phyloP scores from a whole-genome alignment of 2,113 vertebrate genomes.

The Mirounga angustirostris region DNA sequence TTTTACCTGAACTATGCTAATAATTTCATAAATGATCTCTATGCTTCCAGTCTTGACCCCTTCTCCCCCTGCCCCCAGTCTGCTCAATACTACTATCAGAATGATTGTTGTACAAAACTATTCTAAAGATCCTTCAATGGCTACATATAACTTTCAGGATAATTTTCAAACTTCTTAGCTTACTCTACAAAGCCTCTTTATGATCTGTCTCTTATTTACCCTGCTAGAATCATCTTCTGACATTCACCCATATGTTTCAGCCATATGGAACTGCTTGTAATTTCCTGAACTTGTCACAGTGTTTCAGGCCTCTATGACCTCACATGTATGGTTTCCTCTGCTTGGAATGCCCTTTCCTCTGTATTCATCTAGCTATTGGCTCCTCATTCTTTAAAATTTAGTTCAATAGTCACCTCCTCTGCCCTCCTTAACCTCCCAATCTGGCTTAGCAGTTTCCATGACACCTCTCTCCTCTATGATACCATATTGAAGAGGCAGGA shows the following conservation, averaged over 20 bases:
- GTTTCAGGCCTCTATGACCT: constrained; percentile 19
- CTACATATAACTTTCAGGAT: constrained; percentile 29
- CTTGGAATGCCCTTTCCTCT: background rate
- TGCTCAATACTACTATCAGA: background rate
- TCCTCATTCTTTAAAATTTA: constrained; percentile 37
- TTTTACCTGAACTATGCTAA: background rate
- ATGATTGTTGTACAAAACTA: background rate
- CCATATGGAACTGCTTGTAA: constrained; percentile 35
- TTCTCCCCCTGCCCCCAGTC: background rate
- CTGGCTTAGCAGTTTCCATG: background rate
- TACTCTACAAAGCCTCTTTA: background rate
- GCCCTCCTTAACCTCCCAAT: background rate
- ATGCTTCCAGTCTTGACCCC: background rate
- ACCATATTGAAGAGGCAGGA: background rate
- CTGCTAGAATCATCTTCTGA: constrained; percentile 18
- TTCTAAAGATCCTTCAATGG: background rate
- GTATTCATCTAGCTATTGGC: background rate
- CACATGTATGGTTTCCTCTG: constrained; percentile 2
- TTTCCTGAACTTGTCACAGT: constrained; percentile 53
- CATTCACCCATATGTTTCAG: background rate
- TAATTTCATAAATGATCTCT: constrained; percentile 22
- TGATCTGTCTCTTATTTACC: background rate
- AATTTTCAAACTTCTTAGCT: constrained; percentile 51
- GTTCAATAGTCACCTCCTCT: background rate
- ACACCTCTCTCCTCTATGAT: background rate